Evolutionary conservation across 2,113 vertebrate species (phyloP).

Genomic region (Potamarius usumacintae): DNA sequence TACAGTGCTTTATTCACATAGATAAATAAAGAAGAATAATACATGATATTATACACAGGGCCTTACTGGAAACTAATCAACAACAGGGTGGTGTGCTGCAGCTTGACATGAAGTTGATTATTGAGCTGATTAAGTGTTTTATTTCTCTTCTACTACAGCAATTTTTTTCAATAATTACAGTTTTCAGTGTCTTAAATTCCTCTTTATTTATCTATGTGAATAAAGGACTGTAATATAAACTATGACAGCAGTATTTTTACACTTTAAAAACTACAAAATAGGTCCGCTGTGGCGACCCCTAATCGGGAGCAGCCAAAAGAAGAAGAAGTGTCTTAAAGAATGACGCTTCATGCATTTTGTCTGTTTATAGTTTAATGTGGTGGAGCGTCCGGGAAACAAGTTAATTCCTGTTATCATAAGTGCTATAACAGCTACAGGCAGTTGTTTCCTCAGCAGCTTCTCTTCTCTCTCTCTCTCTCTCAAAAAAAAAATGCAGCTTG

Average conservation of each 20-base stretch:
- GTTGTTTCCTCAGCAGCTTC: constrained; percentile 8
- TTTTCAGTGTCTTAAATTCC: background rate
- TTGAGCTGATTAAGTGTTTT: background rate
- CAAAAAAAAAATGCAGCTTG: background rate
- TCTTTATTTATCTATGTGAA: background rate
- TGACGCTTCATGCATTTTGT: background rate
- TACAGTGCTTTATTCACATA: background rate
- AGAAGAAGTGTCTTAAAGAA: background rate
- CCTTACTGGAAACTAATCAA: background rate
- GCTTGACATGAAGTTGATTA: background rate
- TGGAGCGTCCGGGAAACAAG: background rate
- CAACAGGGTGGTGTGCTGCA: background rate
- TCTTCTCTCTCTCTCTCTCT: background rate
- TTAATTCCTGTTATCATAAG: background rate
- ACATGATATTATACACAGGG: background rate
- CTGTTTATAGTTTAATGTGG: background rate
- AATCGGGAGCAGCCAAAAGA: no score
- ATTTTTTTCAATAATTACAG: background rate
- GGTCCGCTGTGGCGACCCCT: no score
- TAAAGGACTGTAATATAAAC: background rate
- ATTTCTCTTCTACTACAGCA: background rate
- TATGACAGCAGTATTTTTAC: background rate
- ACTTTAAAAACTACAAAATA: background rate
- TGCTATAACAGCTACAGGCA: background rate
- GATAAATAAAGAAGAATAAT: background rate